These are phyloP conservation scores for Hypocryptadius cinnamomeus DNA, from an alignment of 2,113 vertebrate genomes.

Conservation along the genomic window DNA sequence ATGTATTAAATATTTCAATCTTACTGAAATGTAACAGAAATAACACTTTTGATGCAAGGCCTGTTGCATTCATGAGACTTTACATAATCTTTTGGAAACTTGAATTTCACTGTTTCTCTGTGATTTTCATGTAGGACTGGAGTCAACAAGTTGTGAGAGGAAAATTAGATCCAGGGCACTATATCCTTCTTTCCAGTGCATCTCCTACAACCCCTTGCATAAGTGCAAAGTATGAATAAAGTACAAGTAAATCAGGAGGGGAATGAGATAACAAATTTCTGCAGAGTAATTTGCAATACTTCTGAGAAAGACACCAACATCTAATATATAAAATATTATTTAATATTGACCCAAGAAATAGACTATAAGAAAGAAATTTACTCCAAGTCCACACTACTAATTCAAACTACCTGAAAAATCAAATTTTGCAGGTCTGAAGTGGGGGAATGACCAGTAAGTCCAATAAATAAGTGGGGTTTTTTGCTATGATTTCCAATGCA, in stretches of 20 bases:
- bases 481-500: neutral
- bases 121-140: neutral
- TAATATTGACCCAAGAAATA: neutral
- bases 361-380: neutral
- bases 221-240: neutral
- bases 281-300: neutral
- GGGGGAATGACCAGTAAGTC: neutral
- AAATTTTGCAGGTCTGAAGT: neutral
- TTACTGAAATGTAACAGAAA: neutral
- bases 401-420: neutral
- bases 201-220: neutral
- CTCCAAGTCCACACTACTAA: neutral
- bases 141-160: neutral
- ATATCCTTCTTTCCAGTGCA: neutral
- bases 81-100: neutral
- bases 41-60: neutral
- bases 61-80: neutral
- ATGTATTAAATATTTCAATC: neutral
- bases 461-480: neutral
- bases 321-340: neutral
- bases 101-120: neutral
- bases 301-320: neutral
- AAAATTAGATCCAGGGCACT: neutral
- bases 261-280: neutral
- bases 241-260: neutral